Conservation (phyloP, 2,113 vertebrate species). For the Prochilodus magdalenae region DNA sequence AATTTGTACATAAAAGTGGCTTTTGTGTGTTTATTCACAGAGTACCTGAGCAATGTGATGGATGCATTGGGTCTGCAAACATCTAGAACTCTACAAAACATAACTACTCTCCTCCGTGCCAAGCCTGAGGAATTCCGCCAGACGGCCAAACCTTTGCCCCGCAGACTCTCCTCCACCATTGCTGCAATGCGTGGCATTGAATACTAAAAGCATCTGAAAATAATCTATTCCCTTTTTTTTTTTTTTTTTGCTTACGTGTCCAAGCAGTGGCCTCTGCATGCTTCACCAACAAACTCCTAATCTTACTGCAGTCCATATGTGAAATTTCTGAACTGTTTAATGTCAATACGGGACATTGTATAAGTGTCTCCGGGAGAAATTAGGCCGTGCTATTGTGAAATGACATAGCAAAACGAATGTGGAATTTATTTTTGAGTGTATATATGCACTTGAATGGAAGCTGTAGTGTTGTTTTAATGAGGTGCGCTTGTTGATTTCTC, state of each 20-base stretch:
- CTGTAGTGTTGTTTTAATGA: background rate
- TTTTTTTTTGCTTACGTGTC: background rate
- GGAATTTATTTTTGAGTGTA: background rate
- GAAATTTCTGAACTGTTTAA: background rate
- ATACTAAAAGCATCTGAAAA: slow-evolving; percentile 58
- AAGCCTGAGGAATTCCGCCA: slow-evolving; percentile 89
- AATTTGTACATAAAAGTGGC: no score
- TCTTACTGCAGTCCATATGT: background rate
- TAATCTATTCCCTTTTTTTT: background rate
- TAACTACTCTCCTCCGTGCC: slow-evolving; percentile 82
- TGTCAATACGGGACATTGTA: background rate
- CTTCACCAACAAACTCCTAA: background rate
- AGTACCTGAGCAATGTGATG: slow-evolving; percentile 97
- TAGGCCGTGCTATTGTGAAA: background rate
- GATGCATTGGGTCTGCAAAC: slow-evolving; percentile 95
- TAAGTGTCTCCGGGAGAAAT: no score
- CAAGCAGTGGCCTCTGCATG: background rate
- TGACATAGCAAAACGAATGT: background rate
- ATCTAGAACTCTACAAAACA: slow-evolving; percentile 82
- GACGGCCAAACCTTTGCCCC: slow-evolving; percentile 82
- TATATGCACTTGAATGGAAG: background rate
- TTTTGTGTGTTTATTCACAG: slow-evolving; percentile 67
- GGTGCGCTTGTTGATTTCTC: background rate
- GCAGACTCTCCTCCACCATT: slow-evolving; percentile 80
- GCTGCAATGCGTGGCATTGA: slow-evolving; percentile 84